phyloP scores from a whole-genome alignment of 2,888 invertebrate genomes.

The Hypomecis atomaria region DNA sequence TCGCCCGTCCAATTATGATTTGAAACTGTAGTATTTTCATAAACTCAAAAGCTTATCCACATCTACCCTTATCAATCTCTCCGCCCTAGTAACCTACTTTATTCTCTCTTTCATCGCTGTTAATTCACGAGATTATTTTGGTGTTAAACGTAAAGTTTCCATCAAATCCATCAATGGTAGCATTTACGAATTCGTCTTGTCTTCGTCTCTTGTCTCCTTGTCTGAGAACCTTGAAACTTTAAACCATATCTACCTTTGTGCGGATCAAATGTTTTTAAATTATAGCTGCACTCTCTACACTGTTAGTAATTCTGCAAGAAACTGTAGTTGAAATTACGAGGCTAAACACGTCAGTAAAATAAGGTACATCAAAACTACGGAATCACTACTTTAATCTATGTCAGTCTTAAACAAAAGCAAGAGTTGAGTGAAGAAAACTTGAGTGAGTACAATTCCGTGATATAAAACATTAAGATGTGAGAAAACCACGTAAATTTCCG shows the following conservation, averaged over 20 bases:
- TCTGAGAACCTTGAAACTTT: slow-evolving; percentile 18
- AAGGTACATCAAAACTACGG: too few relatives aligned
- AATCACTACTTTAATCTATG: too few relatives aligned
- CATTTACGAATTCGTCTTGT: background rate
- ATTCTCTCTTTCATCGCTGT: slow-evolving; percentile 10
- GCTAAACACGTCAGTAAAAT: too few relatives aligned
- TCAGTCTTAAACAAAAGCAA: too few relatives aligned
- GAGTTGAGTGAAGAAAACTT: too few relatives aligned
- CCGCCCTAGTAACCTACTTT: slow-evolving; percentile 6
- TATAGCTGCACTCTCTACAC: slow-evolving; percentile 9
- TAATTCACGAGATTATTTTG: slow-evolving; percentile 12
- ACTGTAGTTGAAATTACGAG: background rate
- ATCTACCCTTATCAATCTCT: background rate
- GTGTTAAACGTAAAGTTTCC: slow-evolving; percentile 17
- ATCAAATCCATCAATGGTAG: slow-evolving; percentile 16
- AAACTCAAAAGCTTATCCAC: background rate
- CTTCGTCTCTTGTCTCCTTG: background rate
- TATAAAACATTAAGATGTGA: too few relatives aligned
- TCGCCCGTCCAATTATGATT: background rate
- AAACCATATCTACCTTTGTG: slow-evolving; percentile 15
- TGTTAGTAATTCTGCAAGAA: slow-evolving; percentile 9
- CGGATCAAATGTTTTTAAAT: slow-evolving; percentile 15
- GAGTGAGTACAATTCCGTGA: too few relatives aligned
- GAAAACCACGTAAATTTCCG: too few relatives aligned
- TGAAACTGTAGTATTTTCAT: background rate